Percentiles rank a stretch among this genome's conserved stretches.
phyloP scores from a whole-genome alignment of 2,888 invertebrate species.

The Antheraea assamensis region DNA sequence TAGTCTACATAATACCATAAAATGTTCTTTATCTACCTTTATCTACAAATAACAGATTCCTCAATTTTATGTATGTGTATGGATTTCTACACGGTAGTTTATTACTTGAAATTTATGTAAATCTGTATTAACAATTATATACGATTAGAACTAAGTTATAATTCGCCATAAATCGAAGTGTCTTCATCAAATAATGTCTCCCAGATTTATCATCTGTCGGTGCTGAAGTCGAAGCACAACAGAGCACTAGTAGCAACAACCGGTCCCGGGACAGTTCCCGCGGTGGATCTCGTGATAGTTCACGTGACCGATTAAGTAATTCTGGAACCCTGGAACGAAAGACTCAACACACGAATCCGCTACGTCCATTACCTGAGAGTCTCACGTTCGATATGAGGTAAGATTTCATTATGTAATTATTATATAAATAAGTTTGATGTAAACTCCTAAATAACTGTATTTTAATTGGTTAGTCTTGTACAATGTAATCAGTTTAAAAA shows the following conservation, averaged over 20 bases:
- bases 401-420: conserved; percentile 26
- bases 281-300: conserved; percentile 74
- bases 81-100: no score
- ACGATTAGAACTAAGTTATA: background rate
- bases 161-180: background rate
- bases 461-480: no score
- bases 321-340: conserved; percentile 73
- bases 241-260: conserved; percentile 56
- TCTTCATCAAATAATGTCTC: background rate
- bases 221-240: conserved; percentile 83
- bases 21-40: no score
- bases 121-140: background rate
- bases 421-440: background rate
- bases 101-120: no score
- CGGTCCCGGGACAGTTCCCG: conserved; percentile 75
- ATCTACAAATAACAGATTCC: no score
- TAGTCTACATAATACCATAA: no score
- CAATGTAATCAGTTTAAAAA: no score
- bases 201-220: conserved; percentile 90
- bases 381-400: conserved; percentile 94
- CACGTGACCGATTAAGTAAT: conserved; percentile 74
- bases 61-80: no score
- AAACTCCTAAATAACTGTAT: no score
- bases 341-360: conserved; percentile 69
- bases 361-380: conserved; percentile 90